Evolutionary conservation across 64 coral and sea anemone species (phyloP), one percentile per base, ranked within the genome.

Genomic region (Platygyra sinensis): DNA sequence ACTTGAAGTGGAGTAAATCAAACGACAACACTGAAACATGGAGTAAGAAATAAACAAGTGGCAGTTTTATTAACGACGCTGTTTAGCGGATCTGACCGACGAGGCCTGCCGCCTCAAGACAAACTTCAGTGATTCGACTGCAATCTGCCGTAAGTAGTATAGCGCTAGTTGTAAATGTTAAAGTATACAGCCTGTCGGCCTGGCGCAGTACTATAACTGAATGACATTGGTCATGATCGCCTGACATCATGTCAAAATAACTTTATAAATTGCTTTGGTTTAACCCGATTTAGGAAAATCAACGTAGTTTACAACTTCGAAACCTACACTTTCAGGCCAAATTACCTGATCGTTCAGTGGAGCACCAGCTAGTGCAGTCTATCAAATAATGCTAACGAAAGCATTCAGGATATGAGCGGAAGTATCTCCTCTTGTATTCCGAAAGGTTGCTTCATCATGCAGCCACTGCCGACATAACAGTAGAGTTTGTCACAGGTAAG

Each of bases 321-420:
- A 46, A 46, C 42, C 27, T 17, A 79, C 77, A n/a, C 71, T 11
- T 10, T 30, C 8, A 73, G 71, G 4, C 39, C 0, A 60, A 57
- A 8, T 20, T 91, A 52, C 27, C 79, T 7, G 28, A 49, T 28
- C 9, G 72, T 91, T 6, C 77, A 87, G 9, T 13, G 17, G n/a
- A n/a, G n/a, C n/a, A n/a, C n/a, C n/a, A n/a, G n/a, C n/a, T n/a
- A n/a, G n/a, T n/a, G n/a, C n/a, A n/a, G n/a, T n/a, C n/a, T n/a
- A n/a, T n/a, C n/a, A n/a, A n/a, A n/a, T n/a, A 0, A 80, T 52
- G 25, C 15, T 92, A 8, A 31, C 24, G 0, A 5, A 17, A 31
- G 90, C 90, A 3, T 92, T 92, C 31, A 65, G 81, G 61, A 10
- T 31, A 1, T 92, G 90, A 83, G 73, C 90, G 29, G 90, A 92